Base-by-base conservation (phyloP, 2,888 invertebrate genomes). In the Apotomis capreana region DNA sequence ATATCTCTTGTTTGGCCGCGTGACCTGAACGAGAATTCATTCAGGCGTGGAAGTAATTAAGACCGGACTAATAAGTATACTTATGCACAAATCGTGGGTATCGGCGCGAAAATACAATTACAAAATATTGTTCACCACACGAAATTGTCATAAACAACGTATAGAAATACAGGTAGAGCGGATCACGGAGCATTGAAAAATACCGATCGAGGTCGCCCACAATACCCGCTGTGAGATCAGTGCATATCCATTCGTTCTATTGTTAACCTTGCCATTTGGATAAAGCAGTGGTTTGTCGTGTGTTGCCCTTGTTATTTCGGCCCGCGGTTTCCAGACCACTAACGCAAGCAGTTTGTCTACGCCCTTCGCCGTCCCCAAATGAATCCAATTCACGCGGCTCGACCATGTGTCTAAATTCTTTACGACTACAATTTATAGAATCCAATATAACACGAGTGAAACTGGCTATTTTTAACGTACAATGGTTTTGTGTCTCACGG, bases 181-280 rank as follows among this genome's bases (percentile, higher is more conserved):
- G 55, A 57, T 57, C 52, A 52, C 37, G 15, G 6, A 9, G 63
- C 72, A 68, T 72, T 72, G 68, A 68, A 72, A 68, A 71, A 71
- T 52, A 58, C 49, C 72, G 63, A 72, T 63, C 72, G 63, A 72
- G 72, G 72, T 59, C 72, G 37, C 51, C 68, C 72, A 58, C 72
- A 68, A 59, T 63, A 63, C 62, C 52, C 36, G 72, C 44, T 63
- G 52, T 68, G 69, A 68, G 72, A 72, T 72, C 72, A 63, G 54
- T 46, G 52, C 72, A 72, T 68, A 68, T 63, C 61, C 62, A 62
- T 71, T 69, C 61, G 40, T 49, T 67, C 55, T 68, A 71, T 71
- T 68, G 70, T 51, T 68, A 26, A 68, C 68, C 72, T 72, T 72
- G 72, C 68, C 68, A 72, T 72, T 68, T 72, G 46, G 64, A 51